Evolutionary conservation across 2,888 invertebrate species (phyloP).

Genomic region (Cataglyphis albicans): DNA sequence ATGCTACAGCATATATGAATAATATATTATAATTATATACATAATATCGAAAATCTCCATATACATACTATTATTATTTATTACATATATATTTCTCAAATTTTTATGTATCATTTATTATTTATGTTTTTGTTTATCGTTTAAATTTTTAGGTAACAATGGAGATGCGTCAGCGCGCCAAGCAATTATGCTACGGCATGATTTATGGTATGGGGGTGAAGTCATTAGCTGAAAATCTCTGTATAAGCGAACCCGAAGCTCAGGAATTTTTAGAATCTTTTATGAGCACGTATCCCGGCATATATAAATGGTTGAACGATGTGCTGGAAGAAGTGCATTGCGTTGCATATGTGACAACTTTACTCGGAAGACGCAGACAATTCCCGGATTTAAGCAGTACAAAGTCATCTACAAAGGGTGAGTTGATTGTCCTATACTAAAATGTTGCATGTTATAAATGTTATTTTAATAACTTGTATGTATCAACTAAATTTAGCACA

Average conservation of each 20-base stretch:
- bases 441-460: slow-evolving; percentile 19
- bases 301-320: slow-evolving; percentile 89
- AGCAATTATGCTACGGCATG: slow-evolving; percentile 98
- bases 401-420: slow-evolving; percentile 88
- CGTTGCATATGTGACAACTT: slow-evolving; percentile 94
- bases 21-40: too few species aligned
- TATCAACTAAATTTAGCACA: slow-evolving; percentile 84
- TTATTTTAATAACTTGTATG: neutral
- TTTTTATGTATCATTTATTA: slow-evolving; percentile 2
- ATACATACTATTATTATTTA: slow-evolving; percentile 6
- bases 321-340: slow-evolving; percentile 89
- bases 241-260: slow-evolving; percentile 93
- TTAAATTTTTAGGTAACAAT: slow-evolving; percentile 89
- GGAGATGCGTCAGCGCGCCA: slow-evolving; percentile 93
- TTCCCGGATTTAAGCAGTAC: slow-evolving; percentile 91
- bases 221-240: slow-evolving; percentile 92
- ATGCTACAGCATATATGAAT: too few species aligned
- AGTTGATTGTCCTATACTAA: slow-evolving; percentile 71
- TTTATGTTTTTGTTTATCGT: slow-evolving; percentile 39
- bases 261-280: slow-evolving; percentile 93
- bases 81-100: slow-evolving; percentile 1
- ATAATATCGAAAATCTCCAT: neutral
- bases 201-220: slow-evolving; percentile 98
- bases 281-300: slow-evolving; percentile 91
- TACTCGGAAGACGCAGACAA: slow-evolving; percentile 92